A percentile compares a stretch with the other conserved stretches of the same genome.
These are phyloP conservation scores for Dromaius novaehollandiae DNA, from an alignment of 2,113 vertebrate genomes.

Conservation along the genomic window DNA sequence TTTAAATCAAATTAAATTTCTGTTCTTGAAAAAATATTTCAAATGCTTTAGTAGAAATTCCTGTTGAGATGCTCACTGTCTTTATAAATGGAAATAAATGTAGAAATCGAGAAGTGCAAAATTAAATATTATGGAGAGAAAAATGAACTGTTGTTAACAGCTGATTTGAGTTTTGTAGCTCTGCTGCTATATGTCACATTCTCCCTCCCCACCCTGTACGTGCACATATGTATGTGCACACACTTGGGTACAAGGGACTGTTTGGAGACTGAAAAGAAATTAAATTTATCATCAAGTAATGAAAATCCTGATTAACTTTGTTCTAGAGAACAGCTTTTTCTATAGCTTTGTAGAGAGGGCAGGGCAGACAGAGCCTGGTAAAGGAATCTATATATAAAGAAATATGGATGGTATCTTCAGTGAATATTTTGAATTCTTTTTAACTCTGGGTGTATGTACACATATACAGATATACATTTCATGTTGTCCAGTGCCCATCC, in stretches of 20 bases:
- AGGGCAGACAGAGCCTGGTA: not conserved
- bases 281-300: not conserved
- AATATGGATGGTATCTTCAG: not conserved
- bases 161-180: not conserved
- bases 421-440: not conserved
- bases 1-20: not conserved
- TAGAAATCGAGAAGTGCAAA: not conserved
- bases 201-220: not conserved
- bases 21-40: not conserved
- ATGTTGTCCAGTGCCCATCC: not conserved
- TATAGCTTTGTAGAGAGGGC: not conserved
- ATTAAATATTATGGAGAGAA: not conserved
- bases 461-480: fast-evolving
- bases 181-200: not conserved
- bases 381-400: not conserved
- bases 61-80: not conserved
- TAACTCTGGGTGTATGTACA: fast-evolving
- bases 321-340: not conserved
- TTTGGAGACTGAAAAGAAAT: not conserved
- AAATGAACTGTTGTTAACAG: not conserved
- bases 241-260: not conserved
- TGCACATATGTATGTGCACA: no score
- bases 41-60: not conserved
- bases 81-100: not conserved
- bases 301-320: not conserved